phyloP scores from a whole-genome alignment of 2,797 vertebrate species.

The Holocentrus rufus region DNA sequence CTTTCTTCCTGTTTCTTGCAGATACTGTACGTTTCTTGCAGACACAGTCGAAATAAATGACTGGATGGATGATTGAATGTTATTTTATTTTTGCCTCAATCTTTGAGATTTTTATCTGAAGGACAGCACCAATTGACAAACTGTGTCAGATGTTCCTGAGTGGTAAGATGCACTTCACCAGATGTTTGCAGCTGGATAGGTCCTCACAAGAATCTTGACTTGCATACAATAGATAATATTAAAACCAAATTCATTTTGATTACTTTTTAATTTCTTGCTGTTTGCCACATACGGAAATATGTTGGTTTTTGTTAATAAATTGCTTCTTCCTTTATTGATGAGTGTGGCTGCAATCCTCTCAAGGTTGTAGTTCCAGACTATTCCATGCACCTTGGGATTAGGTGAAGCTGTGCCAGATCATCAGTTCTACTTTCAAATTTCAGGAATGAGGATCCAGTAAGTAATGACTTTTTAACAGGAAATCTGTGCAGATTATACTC shows the following conservation, averaged over 20 bases:
- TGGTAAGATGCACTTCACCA: not conserved
- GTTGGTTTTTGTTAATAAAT: too few relatives aligned
- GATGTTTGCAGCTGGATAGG: not conserved
- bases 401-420: too few relatives aligned
- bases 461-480: not conserved
- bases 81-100: slow-evolving; percentile 3
- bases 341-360: too few relatives aligned
- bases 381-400: too few relatives aligned
- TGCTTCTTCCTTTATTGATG: too few relatives aligned
- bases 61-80: not conserved
- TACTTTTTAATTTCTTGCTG: not conserved
- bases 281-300: too few relatives aligned
- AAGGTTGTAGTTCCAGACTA: too few relatives aligned
- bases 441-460: not conserved
- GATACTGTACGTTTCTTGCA: not conserved
- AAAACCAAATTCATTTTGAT: not conserved
- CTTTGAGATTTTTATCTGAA: not conserved
- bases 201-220: not conserved
- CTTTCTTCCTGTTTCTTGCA: slow-evolving; percentile 1
- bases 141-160: slow-evolving; percentile 4
- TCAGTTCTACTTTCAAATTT: not conserved
- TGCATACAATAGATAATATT: too few relatives aligned
- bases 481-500: slow-evolving; percentile 26
- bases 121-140: slow-evolving; percentile 13
- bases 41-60: too few relatives aligned